phyloP scores from a whole-genome alignment of 2,888 invertebrate genomes.

The Caenorhabditis imperialis region DNA sequence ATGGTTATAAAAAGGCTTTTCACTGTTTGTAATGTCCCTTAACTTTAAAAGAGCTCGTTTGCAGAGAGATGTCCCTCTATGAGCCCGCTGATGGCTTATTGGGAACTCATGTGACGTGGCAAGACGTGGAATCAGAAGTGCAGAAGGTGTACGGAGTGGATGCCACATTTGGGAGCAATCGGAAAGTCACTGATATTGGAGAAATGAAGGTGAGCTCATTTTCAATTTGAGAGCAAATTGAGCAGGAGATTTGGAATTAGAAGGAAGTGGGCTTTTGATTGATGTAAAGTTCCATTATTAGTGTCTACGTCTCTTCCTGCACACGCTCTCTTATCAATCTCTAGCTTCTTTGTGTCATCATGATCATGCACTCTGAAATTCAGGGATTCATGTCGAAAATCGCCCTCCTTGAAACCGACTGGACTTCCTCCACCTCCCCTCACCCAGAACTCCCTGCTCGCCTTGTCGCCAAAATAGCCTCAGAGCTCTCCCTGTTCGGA shows the following conservation, averaged over 20 bases:
- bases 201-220: conserved; percentile 50
- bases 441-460: conserved; percentile 10
- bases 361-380: neutral
- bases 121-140: conserved; percentile 29
- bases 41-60: too few relatives aligned
- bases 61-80: conserved; percentile 38
- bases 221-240: too few relatives aligned
- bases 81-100: conserved; percentile 33
- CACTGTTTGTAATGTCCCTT: too few relatives aligned
- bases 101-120: conserved; percentile 37
- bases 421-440: conserved; percentile 4
- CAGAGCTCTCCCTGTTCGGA: conserved; percentile 28
- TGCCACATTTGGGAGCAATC: conserved; percentile 23
- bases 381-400: conserved; percentile 50
- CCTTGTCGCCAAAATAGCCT: conserved; percentile 37
- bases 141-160: conserved; percentile 21
- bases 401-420: conserved; percentile 35
- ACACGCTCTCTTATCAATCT: too few relatives aligned
- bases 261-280: too few relatives aligned
- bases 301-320: too few relatives aligned
- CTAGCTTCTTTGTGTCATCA: too few relatives aligned
- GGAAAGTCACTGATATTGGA: conserved; percentile 23
- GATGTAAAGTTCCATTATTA: too few relatives aligned
- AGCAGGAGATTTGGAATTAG: too few relatives aligned
- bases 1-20: too few relatives aligned